Conservation (phyloP, 2,888 invertebrate species). For the Habroteleia sp. region DNA sequence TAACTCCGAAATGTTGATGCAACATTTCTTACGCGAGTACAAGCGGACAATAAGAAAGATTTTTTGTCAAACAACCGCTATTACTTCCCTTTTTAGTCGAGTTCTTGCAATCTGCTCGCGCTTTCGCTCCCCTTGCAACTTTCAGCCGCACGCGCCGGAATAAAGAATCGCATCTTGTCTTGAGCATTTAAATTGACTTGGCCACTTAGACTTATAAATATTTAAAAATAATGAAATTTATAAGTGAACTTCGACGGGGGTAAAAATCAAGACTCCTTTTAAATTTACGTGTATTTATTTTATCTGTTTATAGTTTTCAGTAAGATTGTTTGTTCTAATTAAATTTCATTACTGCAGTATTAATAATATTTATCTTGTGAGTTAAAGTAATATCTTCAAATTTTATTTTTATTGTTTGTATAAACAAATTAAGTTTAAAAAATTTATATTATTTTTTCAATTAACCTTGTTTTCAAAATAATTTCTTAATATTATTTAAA, state of each 20-base stretch:
- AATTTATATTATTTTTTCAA: no score
- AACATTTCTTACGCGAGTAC: slow-evolving; percentile 46
- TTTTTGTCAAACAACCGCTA: slow-evolving; percentile 43
- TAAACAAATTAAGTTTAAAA: no score
- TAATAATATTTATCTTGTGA: no score
- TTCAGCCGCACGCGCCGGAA: slow-evolving; percentile 19
- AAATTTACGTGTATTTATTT: not conserved
- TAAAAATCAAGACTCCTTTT: slow-evolving; percentile 66
- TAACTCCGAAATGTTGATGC: slow-evolving; percentile 41
- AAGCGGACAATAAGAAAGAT: slow-evolving; percentile 38
- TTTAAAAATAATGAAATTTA: slow-evolving; percentile 77
- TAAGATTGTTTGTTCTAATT: no score
- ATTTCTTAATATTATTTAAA: no score
- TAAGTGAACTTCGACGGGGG: slow-evolving; percentile 68
- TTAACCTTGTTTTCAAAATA: no score
- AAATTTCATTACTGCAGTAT: no score
- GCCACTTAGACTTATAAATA: slow-evolving; percentile 73
- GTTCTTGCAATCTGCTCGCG: slow-evolving; percentile 18
- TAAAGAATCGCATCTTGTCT: slow-evolving; percentile 63
- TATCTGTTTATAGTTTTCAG: no score
- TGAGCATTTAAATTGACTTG: slow-evolving; percentile 72
- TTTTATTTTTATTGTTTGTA: no score
- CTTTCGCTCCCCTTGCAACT: slow-evolving; percentile 20
- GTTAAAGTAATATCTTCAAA: no score
- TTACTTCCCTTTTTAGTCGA: slow-evolving; percentile 22